Conservation (phyloP, 1,140 invertebrate species). For the Aphidius ervi region DNA sequence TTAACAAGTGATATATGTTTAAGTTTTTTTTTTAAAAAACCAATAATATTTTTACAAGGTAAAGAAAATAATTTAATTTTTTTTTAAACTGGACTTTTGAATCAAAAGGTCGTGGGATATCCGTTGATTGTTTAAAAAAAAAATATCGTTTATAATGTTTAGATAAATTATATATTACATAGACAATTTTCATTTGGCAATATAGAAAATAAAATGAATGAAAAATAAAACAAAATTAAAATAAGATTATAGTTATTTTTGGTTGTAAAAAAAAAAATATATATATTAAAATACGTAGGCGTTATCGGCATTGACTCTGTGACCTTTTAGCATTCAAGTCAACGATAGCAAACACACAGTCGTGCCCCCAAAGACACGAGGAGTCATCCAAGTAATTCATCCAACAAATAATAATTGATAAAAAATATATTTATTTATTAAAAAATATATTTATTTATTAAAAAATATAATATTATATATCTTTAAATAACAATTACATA, state of each 20-base stretch:
- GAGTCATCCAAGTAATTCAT: not conserved
- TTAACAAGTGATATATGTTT: not conserved
- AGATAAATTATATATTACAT: not conserved
- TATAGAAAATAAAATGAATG: conserved; percentile 6
- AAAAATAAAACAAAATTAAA: not conserved
- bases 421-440: not conserved
- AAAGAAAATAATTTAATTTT: conserved; percentile 14
- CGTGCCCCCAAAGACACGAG: no score
- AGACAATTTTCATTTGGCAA: not conserved
- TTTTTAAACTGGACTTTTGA: conserved; percentile 11
- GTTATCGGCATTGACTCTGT: conserved; percentile 36
- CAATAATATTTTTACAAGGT: not conserved
- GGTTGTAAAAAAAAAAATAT: no score
- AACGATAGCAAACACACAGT: conserved; percentile 26
- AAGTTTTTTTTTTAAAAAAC: not conserved
- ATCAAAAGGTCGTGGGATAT: conserved; percentile 47
- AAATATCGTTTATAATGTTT: not conserved
- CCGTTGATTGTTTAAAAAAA: conserved; percentile 40
- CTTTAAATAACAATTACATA: not conserved
- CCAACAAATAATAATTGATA: conserved; percentile 1
- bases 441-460: not conserved
- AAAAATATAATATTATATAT: not conserved
- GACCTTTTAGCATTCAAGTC: conserved; percentile 26
- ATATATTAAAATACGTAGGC: conserved; percentile 18
- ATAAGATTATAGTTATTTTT: not conserved